Conservation (phyloP, 2,797 vertebrate genomes). For the Melanotaenia nigrans region DNA sequence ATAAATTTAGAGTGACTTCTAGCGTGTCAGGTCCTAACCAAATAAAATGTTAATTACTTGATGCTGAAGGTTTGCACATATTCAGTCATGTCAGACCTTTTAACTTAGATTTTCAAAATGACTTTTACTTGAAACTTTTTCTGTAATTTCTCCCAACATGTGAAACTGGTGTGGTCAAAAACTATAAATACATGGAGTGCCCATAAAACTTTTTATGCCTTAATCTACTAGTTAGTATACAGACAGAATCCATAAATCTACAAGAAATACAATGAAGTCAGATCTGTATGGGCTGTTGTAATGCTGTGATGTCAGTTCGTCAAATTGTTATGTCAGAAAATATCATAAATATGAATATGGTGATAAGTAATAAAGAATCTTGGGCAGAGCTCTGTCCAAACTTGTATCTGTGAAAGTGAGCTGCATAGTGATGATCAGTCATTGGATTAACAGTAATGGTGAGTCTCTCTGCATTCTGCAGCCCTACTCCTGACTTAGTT, state of each 20-base stretch:
- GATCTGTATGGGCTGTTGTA: constrained; percentile 40
- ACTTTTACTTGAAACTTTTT: not conserved
- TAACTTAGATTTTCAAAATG: not conserved
- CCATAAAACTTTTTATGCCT: constrained; percentile 41
- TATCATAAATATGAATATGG: constrained; percentile 51
- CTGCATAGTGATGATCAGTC: constrained; percentile 37
- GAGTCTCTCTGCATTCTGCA: constrained; percentile 17
- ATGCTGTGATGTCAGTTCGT: constrained; percentile 37
- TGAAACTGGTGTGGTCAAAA: not conserved
- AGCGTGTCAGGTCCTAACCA: not conserved
- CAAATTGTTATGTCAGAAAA: constrained; percentile 44
- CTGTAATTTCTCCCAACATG: not conserved
- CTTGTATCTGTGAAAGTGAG: constrained; percentile 16
- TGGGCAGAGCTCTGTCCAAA: constrained; percentile 14
- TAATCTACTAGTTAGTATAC: constrained; percentile 49
- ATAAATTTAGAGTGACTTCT: too few relatives aligned
- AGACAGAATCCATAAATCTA: constrained; percentile 57
- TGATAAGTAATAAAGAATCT: constrained; percentile 45
- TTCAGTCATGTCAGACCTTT: not conserved
- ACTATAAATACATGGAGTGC: not conserved
- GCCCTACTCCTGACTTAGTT: constrained; percentile 24
- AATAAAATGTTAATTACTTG: not conserved
- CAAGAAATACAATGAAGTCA: constrained; percentile 70
- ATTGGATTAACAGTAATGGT: constrained; percentile 35
- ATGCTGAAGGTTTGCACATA: not conserved